Evolutionary conservation across 53 echinoderm and acorn worm genomes (phyloP).

Genomic region (Pentamera pediparva): DNA sequence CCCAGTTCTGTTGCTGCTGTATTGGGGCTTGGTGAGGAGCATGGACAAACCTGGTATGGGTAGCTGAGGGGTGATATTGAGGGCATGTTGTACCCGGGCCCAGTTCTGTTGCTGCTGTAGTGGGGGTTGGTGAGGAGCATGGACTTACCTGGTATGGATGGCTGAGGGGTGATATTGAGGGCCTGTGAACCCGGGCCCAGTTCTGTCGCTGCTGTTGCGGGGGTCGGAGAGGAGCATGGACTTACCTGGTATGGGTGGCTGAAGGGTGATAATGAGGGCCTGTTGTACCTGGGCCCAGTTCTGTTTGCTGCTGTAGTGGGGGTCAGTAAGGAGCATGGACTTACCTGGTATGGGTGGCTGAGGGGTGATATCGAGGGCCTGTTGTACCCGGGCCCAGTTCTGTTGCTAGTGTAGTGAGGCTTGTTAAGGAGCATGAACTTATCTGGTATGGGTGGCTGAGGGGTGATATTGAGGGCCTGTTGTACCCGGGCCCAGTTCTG

Average conservation of each 20-base stretch:
- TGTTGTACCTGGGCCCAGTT: conserved; percentile 45
- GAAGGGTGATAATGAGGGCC: conserved; percentile 16
- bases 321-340: too few species aligned
- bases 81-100: too few species aligned
- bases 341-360: too few species aligned
- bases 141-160: too few species aligned
- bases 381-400: conserved; percentile 46
- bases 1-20: conserved; percentile 73
- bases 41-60: too few species aligned
- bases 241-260: conserved; percentile 14
- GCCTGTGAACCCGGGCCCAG: conserved; percentile 35
- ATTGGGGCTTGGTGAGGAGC: conserved; percentile 79
- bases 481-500: background rate
- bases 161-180: conserved; percentile 16
- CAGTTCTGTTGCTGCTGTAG: background rate
- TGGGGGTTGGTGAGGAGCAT: too few species aligned
- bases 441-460: too few species aligned
- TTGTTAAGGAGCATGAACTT: too few species aligned
- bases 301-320: too few species aligned
- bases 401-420: conserved; percentile 75
- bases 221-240: too few species aligned
- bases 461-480: too few species aligned
- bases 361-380: conserved; percentile 17
- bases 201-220: conserved; percentile 81
- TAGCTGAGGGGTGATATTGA: too few species aligned